Base-by-base conservation (phyloP, 2,113 vertebrate species). In the Proterorhinus semilunaris region DNA sequence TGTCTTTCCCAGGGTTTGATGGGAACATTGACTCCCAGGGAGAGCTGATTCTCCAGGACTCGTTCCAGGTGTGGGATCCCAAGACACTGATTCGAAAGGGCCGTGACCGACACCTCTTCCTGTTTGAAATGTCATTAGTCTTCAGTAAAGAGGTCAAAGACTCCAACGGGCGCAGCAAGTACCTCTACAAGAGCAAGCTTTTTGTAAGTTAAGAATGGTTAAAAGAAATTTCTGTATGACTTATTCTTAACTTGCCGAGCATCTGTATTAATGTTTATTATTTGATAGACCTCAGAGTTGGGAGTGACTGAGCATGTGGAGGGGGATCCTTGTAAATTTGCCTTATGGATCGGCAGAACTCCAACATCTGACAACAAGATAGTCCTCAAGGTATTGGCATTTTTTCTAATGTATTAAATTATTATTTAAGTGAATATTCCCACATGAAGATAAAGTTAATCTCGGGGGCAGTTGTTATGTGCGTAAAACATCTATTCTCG, bases 341-440 rank as follows among this genome's bases (percentile, higher is more conserved):
- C 98, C 71, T 90, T 99, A 0, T 99, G 98, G 98, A 90, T 98
- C 55, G 98, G 98, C 81, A 94, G 98, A 79, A 99, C 98, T 0
- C 98, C 98, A n/a, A 97, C 97, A 53, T 98, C 96, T 55, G 98
- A 99, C 91, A 99, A 99, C 89, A 99, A 99, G 92, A 99, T 99
- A 65, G 98, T 99, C 70, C 95, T 99, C 45, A 99, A 99, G 97
- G 98, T 99, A 94, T 1, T 6, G 45, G 65, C 2, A 68, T 69
- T 8, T 21, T 78, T 2, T 36, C 27, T 36, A 36, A 36, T 36
- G 3, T 36, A 36, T 36, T 36, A 21, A 21, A 21, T 21, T 21
- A 21, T 21, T 21, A 21, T 36, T 36, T 5, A 36, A 36, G 27
- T 36, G 27, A 36, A 36, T 36, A 5, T 36, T 36, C 4, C 27